Conservation (phyloP, 1,140 invertebrate species). For the Drosophila pseudoobscura region DNA sequence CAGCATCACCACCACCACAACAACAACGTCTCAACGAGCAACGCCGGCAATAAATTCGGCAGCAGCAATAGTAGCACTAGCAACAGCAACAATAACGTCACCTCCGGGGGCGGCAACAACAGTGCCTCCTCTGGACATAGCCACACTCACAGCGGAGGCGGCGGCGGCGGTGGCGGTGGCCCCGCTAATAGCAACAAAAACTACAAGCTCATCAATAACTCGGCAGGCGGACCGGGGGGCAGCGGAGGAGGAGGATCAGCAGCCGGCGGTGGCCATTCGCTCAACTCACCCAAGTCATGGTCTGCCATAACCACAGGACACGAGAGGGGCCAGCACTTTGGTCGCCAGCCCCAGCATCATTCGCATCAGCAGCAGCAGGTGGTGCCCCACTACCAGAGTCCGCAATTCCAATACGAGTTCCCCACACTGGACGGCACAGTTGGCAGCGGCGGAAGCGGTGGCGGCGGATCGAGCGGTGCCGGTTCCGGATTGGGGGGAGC, state of each 20-base stretch:
- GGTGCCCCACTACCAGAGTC: constrained; percentile 82
- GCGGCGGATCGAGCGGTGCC: constrained; percentile 42
- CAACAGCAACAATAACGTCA: constrained; percentile 34
- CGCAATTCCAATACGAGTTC: constrained; percentile 93
- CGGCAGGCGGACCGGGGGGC: constrained; percentile 34
- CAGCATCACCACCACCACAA: constrained; percentile 41
- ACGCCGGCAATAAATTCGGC: constrained; percentile 36
- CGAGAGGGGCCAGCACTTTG: constrained; percentile 55
- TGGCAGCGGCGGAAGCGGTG: constrained; percentile 71
- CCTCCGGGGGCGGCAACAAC: constrained; percentile 33
- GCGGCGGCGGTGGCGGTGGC: constrained; percentile 14
- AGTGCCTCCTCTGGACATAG: constrained; percentile 9
- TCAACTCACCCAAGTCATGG: constrained; percentile 81
- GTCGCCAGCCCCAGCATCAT: constrained; percentile 27
- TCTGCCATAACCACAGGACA: constrained; percentile 82
- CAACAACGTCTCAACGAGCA: constrained; percentile 46
- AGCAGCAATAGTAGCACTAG: constrained; percentile 37
- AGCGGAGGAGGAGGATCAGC: constrained; percentile 18
- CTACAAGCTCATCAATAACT: constrained; percentile 77
- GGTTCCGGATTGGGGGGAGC: constrained; percentile 23
- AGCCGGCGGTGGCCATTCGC: constrained; percentile 46
- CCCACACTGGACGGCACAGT: constrained; percentile 88
- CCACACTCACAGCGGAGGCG: too few species aligned
- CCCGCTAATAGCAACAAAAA: constrained; percentile 59
- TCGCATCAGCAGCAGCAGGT: constrained; percentile 55